phyloP scores from a whole-genome alignment of 2,888 invertebrate species.

The Drosophila rellima region DNA sequence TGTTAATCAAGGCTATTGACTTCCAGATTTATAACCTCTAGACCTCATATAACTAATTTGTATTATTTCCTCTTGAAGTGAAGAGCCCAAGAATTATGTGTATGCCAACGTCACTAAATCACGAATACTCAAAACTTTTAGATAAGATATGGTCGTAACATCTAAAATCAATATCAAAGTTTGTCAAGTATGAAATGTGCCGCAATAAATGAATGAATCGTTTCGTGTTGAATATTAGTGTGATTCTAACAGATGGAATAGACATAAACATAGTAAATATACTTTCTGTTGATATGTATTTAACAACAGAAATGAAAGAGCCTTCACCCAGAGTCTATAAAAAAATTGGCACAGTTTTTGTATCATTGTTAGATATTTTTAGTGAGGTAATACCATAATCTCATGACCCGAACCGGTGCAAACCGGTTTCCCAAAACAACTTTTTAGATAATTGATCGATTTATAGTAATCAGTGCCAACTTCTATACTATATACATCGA shows the following conservation, averaged over 20 bases:
- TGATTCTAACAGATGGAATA: not conserved
- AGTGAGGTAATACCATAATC: slow-evolving; percentile 41
- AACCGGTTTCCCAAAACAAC: slow-evolving; percentile 37
- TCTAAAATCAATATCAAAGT: slow-evolving; percentile 19
- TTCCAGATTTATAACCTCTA: slow-evolving; percentile 7
- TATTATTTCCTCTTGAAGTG: not conserved
- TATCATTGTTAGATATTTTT: slow-evolving; percentile 36
- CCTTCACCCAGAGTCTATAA: slow-evolving; percentile 70
- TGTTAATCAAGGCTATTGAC: slow-evolving; percentile 2
- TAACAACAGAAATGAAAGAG: slow-evolving; percentile 39
- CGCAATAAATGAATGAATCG: slow-evolving; percentile 63
- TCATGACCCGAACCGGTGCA: slow-evolving; percentile 26
- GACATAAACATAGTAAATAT: not conserved
- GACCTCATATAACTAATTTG: slow-evolving; percentile 1
- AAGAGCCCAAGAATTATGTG: not conserved
- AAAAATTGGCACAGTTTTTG: slow-evolving; percentile 65
- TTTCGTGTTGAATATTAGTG: slow-evolving; percentile 11
- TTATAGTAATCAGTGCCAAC: slow-evolving; percentile 43
- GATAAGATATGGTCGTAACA: slow-evolving; percentile 56
- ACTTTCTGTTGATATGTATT: slow-evolving; percentile 10
- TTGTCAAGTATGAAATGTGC: slow-evolving; percentile 18
- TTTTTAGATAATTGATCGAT: slow-evolving; percentile 53
- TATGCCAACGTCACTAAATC: slow-evolving; percentile 44
- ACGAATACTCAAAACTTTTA: slow-evolving; percentile 26
- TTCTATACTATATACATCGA: slow-evolving; percentile 5